Percentiles rank a stretch among this genome's conserved stretches.
Conservation (phyloP, 2,113 vertebrate genomes). For the Misgurnus mizolepis region DNA sequence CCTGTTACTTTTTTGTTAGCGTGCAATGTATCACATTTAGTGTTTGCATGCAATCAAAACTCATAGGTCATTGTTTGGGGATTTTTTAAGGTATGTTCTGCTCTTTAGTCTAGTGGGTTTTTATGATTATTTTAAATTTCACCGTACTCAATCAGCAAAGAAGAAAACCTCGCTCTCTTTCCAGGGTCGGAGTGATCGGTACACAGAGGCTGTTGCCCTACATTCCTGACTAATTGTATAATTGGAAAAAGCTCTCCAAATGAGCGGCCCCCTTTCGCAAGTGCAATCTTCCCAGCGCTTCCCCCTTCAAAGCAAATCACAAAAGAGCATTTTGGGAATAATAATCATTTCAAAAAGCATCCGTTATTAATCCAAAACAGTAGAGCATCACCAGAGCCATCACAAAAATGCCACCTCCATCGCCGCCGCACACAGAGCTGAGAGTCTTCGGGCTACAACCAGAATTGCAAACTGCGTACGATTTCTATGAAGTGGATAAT, state of each 20-base stretch:
- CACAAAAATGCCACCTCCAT: constrained; percentile 25
- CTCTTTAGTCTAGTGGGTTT: background rate
- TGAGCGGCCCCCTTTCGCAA: constrained; percentile 71
- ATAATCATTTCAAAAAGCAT: constrained; percentile 78
- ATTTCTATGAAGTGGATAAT: background rate
- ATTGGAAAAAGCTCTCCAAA: constrained; percentile 81
- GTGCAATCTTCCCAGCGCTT: constrained; percentile 60
- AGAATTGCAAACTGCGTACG: background rate
- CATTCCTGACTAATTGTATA: constrained; percentile 84
- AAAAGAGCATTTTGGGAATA: constrained; percentile 83
- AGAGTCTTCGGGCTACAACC: background rate
- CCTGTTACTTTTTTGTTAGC: constrained; percentile 59
- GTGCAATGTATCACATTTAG: constrained; percentile 32
- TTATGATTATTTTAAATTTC: constrained; percentile 23
- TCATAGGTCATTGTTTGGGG: constrained; percentile 50
- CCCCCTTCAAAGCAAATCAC: constrained; percentile 78
- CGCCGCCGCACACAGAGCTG: background rate
- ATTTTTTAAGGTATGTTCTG: constrained; percentile 5
- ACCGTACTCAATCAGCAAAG: constrained; percentile 46
- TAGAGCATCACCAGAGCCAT: constrained; percentile 49
- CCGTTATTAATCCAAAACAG: constrained; percentile 72
- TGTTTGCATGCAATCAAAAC: constrained; percentile 58
- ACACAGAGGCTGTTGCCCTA: constrained; percentile 76
- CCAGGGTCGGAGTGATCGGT: constrained; percentile 69
- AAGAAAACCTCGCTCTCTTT: constrained; percentile 57